These are phyloP conservation scores for Diglossa cyanea DNA, from an alignment of 2,797 vertebrate genomes.

Conservation along the genomic window DNA sequence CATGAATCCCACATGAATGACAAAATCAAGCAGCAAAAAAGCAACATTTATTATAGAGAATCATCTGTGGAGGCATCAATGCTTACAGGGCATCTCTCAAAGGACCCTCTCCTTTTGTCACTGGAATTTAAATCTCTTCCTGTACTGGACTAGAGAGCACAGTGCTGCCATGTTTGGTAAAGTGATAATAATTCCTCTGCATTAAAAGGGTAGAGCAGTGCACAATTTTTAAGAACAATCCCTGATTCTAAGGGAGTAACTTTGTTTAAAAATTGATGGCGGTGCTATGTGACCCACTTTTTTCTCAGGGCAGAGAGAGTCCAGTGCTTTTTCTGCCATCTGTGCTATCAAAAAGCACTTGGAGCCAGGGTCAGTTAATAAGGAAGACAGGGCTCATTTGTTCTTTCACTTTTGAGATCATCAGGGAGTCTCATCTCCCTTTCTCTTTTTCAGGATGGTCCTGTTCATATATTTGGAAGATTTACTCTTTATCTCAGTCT, in stretches of 20 bases:
- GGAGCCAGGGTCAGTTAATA: neutral
- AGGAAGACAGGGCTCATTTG: neutral
- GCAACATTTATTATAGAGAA: neutral
- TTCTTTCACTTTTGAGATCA: neutral
- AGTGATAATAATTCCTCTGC: neutral
- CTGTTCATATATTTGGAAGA: neutral
- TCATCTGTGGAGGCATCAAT: neutral
- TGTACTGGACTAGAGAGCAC: neutral
- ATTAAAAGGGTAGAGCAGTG: neutral
- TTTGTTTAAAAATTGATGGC: conserved; percentile 4
- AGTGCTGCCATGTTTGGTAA: neutral
- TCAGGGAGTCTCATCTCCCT: neutral
- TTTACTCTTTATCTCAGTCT: neutral
- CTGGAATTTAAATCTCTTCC: neutral
- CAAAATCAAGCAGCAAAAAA: neutral
- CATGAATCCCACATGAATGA: conserved; percentile 1
- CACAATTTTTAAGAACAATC: neutral
- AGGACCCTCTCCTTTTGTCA: neutral
- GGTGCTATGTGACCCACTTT: neutral
- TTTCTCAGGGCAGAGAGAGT: neutral
- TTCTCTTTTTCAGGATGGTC: neutral
- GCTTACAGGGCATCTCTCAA: neutral
- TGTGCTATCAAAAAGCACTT: neutral
- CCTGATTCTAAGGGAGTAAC: neutral
- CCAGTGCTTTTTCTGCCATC: neutral